Conservation (phyloP, 2,113 vertebrate genomes). For the Lathamus discolor region DNA sequence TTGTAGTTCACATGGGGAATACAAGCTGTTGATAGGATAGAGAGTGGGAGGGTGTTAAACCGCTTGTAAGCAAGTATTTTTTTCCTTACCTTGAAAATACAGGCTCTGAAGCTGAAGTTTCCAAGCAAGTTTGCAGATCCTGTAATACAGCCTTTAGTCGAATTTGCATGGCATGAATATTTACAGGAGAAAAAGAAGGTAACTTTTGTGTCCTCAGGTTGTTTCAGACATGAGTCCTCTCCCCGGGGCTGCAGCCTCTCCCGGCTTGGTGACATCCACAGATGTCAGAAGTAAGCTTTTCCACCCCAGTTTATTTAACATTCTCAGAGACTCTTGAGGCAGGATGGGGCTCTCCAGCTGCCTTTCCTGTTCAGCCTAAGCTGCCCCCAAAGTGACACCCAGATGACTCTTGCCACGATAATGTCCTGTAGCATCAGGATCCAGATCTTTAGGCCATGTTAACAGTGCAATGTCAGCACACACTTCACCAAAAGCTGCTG, state of each 20-base stretch:
- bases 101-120: slow-evolving; percentile 71
- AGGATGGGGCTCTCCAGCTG: not conserved
- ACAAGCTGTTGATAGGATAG: not conserved
- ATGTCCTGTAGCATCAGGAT: not conserved
- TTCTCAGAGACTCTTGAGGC: not conserved
- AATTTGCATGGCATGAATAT: slow-evolving; percentile 75
- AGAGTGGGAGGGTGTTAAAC: not conserved
- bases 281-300: not conserved
- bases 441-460: not conserved
- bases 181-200: slow-evolving; percentile 74
- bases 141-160: slow-evolving; percentile 67
- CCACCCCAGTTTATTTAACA: not conserved
- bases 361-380: not conserved
- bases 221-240: not conserved
- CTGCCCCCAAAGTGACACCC: not conserved
- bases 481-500: not conserved
- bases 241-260: not conserved
- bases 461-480: not conserved
- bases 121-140: slow-evolving; percentile 70
- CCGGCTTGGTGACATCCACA: accelerated
- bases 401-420: not conserved
- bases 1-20: not conserved
- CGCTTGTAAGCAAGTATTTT: not conserved
- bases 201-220: not conserved
- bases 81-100: slow-evolving; percentile 43